Base-by-base conservation (phyloP, 2,113 vertebrate species). In the Oryzias melastigma region DNA sequence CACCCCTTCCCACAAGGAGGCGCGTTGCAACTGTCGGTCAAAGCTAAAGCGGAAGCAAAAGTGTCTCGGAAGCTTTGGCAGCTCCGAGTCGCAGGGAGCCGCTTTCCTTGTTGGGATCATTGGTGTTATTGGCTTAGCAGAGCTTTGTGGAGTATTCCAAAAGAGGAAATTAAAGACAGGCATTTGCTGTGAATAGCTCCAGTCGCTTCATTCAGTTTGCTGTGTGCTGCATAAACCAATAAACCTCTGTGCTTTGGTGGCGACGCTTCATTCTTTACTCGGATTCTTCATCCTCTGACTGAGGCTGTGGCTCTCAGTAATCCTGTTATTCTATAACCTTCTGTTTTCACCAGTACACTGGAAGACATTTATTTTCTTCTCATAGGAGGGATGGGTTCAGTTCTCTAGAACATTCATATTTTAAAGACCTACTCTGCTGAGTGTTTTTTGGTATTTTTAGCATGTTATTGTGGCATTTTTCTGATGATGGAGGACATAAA, bases 71-170 rank as follows among this genome's bases (percentile, higher is more conserved):
- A 52, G 44, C 49, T 49, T 42, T 58, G 61, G 20, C 62, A 54
- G 49, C 49, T 73, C 42, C 46, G 40, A 80, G 67, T 58, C 35
- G 63, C 64, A 15, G 66, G 58, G 60, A 65, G 72, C 29, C 22
- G 13, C 49, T 62, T 76, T 83, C 43, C 13, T 65, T 52, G 25
- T 54, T 22, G 22, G 62, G 80, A 87, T 84, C 78, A 75, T 68
- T 68, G 81, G 78, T 88, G 76, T 90, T 84, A 87, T 78, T 77
- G 68, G 86, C 87, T 91, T 91, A 89, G 68, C 18, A 75, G 68
- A 73, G 91, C 86, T 92, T 90, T 90, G 84, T 74, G 48, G 68
- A 82, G 77, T 88, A 87, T 75, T 81, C 88, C 91, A 85, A 85
- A 86, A 89, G 87, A 87, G 77, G 83, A 88, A 89, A 83, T 85